Percentiles rank a stretch among this genome's conserved stretches.
phyloP scores from a whole-genome alignment of 2,113 vertebrate genomes.

The Albula goreensis region DNA sequence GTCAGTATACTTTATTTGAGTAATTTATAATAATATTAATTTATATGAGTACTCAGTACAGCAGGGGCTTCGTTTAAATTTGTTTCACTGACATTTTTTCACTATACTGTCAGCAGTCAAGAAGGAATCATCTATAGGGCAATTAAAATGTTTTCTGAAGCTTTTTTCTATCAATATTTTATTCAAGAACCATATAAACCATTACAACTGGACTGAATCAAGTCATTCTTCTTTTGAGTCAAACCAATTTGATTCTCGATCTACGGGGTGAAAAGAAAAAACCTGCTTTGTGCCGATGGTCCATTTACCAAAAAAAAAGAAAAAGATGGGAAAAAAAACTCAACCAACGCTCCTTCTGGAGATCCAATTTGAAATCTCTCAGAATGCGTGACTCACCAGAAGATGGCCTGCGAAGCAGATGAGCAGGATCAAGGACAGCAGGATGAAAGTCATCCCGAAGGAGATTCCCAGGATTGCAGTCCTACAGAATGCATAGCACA shows the following conservation, averaged over 20 bases:
- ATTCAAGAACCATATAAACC: not conserved
- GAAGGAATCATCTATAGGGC: not conserved
- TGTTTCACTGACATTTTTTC: too few relatives aligned
- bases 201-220: not conserved
- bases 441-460: slow-evolving; percentile 84
- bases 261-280: not conserved
- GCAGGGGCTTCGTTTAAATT: too few relatives aligned
- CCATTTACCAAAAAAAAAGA: not conserved
- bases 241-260: not conserved
- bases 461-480: slow-evolving; percentile 88
- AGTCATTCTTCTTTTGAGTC: not conserved
- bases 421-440: slow-evolving; percentile 85
- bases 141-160: not conserved
- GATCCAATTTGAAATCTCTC: too few relatives aligned
- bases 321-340: not conserved
- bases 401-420: slow-evolving; percentile 92
- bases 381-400: slow-evolving; percentile 76
- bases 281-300: not conserved
- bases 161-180: too few relatives aligned
- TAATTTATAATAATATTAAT: too few relatives aligned
- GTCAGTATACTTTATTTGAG: too few relatives aligned
- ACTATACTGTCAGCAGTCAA: not conserved
- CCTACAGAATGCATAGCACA: slow-evolving; percentile 67
- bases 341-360: not conserved
- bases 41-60: too few relatives aligned